Base-by-base conservation (phyloP, 2,797 vertebrate species). In the Nyctalus aviator region DNA sequence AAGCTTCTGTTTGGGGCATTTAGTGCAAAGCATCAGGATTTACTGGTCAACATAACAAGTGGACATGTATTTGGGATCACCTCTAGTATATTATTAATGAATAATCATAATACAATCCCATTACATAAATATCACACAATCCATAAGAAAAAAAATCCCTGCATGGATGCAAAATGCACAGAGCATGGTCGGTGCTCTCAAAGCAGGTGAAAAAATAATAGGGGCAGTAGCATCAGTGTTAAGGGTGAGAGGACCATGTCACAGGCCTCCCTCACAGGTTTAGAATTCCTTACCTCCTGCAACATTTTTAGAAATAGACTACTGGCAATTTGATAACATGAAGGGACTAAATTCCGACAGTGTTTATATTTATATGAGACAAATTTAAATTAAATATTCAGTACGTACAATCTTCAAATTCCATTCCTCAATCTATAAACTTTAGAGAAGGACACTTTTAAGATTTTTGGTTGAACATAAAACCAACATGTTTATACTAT, bases 331-430 rank as follows among this genome's bases (percentile, higher is more conserved):
- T 84, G 55, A 57, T 64, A 85, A 50, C n/a, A 59, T 15, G 32
- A 71, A 48, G 27, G 25, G 13, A 53, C 18, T 57, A 41, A 66
- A 85, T 82, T 66, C 25, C n/a, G 84, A 21, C 3, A 55, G 3
- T 32, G 69, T 75, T 57, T 6, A 50, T 48, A 48, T 64, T 64
- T 76, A 32, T 23, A 48, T 71, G 7, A 84, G 35, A 18, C 23
- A 72, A 69, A 11, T 84, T 94, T 83, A 86, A 73, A 37, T 83
- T 68, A 50, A 41, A 72, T 53, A 96, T 37, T 81, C 44, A 73
- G 4, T 37, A 35, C 71, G 4, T 37, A 53, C 66, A 81, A 23
- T 12, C 2, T 50, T 44, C 30, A 75, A 64, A 41, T 46, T 10
- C 41, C 17, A 84, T 87, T 68, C 18, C 13, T 20, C 3, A 0